Percentiles rank a stretch among this genome's conserved stretches.
Conservation (phyloP, 2,797 vertebrate species). For the Chromobotia macracanthus region DNA sequence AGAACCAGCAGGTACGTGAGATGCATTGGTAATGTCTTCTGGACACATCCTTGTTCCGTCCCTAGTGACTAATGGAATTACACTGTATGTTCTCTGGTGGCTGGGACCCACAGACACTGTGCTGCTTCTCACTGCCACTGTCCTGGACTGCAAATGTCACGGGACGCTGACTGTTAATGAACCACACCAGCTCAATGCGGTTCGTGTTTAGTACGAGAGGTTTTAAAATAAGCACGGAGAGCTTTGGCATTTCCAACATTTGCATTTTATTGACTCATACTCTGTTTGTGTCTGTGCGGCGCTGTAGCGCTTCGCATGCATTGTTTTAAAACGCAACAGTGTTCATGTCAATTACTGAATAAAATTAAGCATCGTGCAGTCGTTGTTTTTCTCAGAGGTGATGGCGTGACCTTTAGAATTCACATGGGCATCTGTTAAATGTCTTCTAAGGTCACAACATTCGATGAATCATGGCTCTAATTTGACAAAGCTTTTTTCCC, state of each 20-base stretch:
- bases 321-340: constrained; percentile 21
- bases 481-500: constrained; percentile 45
- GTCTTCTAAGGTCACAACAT: constrained; percentile 53
- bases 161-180: constrained; percentile 42
- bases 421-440: constrained; percentile 50
- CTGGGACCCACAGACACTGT: constrained; percentile 20
- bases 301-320: not conserved
- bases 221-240: constrained; percentile 13
- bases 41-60: not conserved
- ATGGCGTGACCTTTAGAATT: constrained; percentile 51
- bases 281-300: not conserved
- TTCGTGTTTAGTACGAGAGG: not conserved
- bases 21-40: constrained; percentile 9
- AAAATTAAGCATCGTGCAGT: constrained; percentile 32
- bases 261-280: not conserved
- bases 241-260: not conserved
- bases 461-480: constrained; percentile 52
- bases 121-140: constrained; percentile 30
- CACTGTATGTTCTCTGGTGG: constrained; percentile 34
- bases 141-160: constrained; percentile 40
- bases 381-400: constrained; percentile 35
- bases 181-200: constrained; percentile 15
- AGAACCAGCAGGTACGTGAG: constrained; percentile 9
- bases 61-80: constrained; percentile 19
- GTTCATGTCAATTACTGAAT: constrained; percentile 21